Conservation (phyloP, 2,113 vertebrate species). For the Rhombomys opimus region DNA sequence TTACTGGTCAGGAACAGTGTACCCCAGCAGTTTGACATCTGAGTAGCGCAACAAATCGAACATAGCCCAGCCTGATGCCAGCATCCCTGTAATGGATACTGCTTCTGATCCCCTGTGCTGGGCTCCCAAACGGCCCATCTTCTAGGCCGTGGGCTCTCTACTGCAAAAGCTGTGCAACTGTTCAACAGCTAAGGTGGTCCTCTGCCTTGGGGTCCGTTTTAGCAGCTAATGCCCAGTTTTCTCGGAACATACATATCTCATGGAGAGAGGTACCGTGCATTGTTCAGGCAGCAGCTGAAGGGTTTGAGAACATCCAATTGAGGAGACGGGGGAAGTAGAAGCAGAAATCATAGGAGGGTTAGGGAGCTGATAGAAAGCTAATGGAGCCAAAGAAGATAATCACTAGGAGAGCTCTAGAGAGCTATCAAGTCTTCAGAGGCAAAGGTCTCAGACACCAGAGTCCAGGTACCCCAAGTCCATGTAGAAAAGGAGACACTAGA, state of each 20-base stretch:
- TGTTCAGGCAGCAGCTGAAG: neutral
- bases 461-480: neutral
- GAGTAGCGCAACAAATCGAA: neutral
- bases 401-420: neutral
- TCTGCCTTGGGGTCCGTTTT: neutral
- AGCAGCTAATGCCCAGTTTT: neutral
- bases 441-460: neutral
- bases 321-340: neutral
- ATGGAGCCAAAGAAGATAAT: neutral
- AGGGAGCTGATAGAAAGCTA: neutral
- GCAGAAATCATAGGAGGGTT: neutral
- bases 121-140: neutral
- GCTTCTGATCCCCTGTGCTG: too few species aligned
- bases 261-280: neutral
- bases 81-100: neutral
- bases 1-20: too few species aligned
- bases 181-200: neutral
- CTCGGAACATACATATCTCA: neutral
- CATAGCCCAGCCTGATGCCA: neutral
- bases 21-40: neutral
- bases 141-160: neutral
- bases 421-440: neutral
- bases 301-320: neutral
- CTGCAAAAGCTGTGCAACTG: neutral
- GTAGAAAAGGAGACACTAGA: neutral